Base-by-base conservation (phyloP, 1,140 invertebrate genomes). In the Schlechtendalia chinensis region DNA sequence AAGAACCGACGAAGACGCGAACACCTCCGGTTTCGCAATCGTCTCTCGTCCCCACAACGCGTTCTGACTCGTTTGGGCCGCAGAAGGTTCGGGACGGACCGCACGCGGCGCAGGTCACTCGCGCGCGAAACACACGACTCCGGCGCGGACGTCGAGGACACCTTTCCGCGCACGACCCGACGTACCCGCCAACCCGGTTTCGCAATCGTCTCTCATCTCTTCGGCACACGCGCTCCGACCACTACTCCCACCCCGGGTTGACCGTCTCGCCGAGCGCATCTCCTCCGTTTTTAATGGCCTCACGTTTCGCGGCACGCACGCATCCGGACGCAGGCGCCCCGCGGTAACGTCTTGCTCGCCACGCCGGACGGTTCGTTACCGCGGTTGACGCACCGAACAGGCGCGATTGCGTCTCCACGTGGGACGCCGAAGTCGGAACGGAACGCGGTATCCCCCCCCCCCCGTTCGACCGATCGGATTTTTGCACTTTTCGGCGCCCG, bases 251-350 rank as follows among this genome's bases (percentile, higher is more conserved):
- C n/a, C n/a, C n/a, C n/a, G n/a, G n/a, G n/a, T n/a, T n/a, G n/a
- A n/a, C n/a, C n/a, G n/a, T n/a, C n/a, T n/a, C n/a, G n/a, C n/a
- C 54, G 74, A 32, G 59, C 74, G 59, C 74, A 77, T 77, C 74
- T 77, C 56, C n/a, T n/a, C n/a, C n/a, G n/a, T n/a, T n/a, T 58
- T 77, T 77, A 77, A 77, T 77, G 74, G 56, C 32, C 74, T 77
- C 74, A 77, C 74, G 74, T 58, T 77, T 59, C 32, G 56, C 16
- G 8, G 32, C 32, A 8, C 32, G 32, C 32, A 39, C 32, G 8
- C 32, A 39, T 39, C 17, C 17, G 71, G 12, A 19, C 4, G 12
- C 24, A 14, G 24, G 53, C 67, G 56, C 27, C 45, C 27, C 29
- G 16, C 22, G 74, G 39, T 77, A 61, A 77, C 59, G 56, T 77